Conservation (phyloP, 2,888 invertebrate species). For the Microctonus aethiopoides region DNA sequence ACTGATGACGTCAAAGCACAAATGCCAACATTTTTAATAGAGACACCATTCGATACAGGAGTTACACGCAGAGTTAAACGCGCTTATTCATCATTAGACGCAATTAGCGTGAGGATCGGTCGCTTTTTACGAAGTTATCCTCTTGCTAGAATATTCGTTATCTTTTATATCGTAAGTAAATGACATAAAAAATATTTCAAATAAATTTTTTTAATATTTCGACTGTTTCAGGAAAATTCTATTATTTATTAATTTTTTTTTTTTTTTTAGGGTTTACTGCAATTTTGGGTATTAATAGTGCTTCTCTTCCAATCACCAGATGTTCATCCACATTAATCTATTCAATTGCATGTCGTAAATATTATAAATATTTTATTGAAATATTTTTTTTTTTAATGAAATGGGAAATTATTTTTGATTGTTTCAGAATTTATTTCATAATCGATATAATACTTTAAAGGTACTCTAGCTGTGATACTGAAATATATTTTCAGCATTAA, state of each 20-base stretch:
- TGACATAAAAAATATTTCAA: constrained; percentile 2
- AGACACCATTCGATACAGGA: constrained; percentile 81
- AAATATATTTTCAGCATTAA: constrained; percentile 33
- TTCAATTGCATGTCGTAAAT: neutral
- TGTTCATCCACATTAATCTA: neutral
- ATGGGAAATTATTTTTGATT: constrained; percentile 8
- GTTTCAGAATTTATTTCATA: constrained; percentile 45
- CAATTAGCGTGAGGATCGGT: constrained; percentile 82
- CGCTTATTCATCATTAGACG: constrained; percentile 81
- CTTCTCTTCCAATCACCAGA: constrained; percentile 59
- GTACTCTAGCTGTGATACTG: constrained; percentile 45
- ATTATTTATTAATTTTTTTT: constrained; percentile 18
- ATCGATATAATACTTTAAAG: constrained; percentile 49
- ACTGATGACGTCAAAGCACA: constrained; percentile 78
- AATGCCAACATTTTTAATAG: constrained; percentile 78
- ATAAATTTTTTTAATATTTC: neutral
- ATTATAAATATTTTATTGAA: neutral
- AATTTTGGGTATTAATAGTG: constrained; percentile 63
- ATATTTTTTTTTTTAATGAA: neutral
- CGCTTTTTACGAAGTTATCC: constrained; percentile 85
- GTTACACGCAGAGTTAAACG: constrained; percentile 81
- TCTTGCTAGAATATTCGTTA: constrained; percentile 82
- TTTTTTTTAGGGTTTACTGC: constrained; percentile 59
- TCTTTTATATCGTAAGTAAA: constrained; percentile 81
- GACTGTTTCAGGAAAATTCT: neutral